A percentile compares a stretch with the other conserved stretches of the same genome.
These are phyloP conservation scores for Alectoris magna DNA, from an alignment of 2,797 vertebrate species.

Conservation along the genomic window DNA sequence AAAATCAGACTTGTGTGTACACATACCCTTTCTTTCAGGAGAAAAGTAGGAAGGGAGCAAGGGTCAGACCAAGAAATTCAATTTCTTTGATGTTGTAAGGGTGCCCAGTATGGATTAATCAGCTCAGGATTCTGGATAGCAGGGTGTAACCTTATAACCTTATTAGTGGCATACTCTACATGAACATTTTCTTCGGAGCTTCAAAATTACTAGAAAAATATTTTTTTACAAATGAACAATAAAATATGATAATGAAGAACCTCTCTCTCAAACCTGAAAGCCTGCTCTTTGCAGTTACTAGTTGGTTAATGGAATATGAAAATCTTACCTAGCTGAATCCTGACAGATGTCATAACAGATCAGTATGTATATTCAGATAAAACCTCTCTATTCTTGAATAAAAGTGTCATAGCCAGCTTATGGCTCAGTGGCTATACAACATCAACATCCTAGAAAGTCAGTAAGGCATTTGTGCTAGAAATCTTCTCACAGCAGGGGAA, in stretches of 20 bases:
- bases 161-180: neutral
- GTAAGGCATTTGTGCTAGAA: neutral
- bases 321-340: neutral
- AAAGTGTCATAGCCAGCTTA: neutral
- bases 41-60: neutral
- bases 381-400: neutral
- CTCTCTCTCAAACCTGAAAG: rapidly evolving
- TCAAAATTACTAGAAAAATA: rapidly evolving
- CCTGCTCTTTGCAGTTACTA: neutral
- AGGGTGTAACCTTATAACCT: neutral
- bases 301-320: neutral
- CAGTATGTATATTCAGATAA: neutral
- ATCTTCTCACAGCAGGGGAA: neutral
- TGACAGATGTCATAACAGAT: neutral
- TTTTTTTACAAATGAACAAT: neutral
- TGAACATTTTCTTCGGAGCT: neutral
- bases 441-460: neutral
- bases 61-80: neutral
- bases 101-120: neutral
- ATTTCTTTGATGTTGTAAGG: neutral
- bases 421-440: neutral
- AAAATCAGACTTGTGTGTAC: neutral
- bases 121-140: neutral
- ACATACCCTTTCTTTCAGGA: neutral
- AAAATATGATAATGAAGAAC: neutral